Percentiles rank a stretch among this genome's conserved stretches.
These are phyloP conservation scores for Siphlonurus alternatus DNA, from an alignment of 2,888 invertebrate species.

Conservation along the genomic window DNA sequence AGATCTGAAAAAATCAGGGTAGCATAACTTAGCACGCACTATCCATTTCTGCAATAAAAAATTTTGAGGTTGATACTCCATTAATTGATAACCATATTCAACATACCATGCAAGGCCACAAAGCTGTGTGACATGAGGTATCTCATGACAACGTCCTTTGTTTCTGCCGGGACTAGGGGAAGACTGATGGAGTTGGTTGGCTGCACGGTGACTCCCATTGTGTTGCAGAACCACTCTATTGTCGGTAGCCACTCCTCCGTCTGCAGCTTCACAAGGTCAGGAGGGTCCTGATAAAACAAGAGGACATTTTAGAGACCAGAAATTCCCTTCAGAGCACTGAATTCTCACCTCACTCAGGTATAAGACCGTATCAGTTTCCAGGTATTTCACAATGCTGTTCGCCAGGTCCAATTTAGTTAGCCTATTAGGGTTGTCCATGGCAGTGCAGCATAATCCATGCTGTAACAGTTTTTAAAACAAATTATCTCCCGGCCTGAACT, in stretches of 20 bases:
- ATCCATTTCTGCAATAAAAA: too few relatives aligned
- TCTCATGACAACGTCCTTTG: neutral
- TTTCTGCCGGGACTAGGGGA: neutral
- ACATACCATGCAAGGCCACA: neutral
- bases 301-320: too few relatives aligned
- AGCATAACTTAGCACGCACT: too few relatives aligned
- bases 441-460: constrained; percentile 80
- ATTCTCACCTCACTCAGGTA: constrained; percentile 43
- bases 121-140: neutral
- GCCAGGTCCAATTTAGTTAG: constrained; percentile 57
- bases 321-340: too few relatives aligned
- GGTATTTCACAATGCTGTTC: constrained; percentile 58
- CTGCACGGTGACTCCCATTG: constrained; percentile 47
- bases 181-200: constrained; percentile 36
- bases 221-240: constrained; percentile 45
- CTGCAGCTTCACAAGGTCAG: constrained; percentile 60
- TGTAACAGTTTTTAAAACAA: too few relatives aligned
- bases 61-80: too few relatives aligned
- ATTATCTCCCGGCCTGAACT: too few relatives aligned
- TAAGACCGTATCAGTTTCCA: constrained; percentile 67
- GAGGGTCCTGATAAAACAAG: constrained; percentile 49
- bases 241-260: constrained; percentile 76
- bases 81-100: too few relatives aligned
- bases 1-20: too few relatives aligned
- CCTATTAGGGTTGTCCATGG: constrained; percentile 81